Percentiles rank a stretch among this genome's conserved stretches.
These are phyloP conservation scores for Halcyon badia DNA, from an alignment of 2,797 vertebrate species.

Conservation along the genomic window DNA sequence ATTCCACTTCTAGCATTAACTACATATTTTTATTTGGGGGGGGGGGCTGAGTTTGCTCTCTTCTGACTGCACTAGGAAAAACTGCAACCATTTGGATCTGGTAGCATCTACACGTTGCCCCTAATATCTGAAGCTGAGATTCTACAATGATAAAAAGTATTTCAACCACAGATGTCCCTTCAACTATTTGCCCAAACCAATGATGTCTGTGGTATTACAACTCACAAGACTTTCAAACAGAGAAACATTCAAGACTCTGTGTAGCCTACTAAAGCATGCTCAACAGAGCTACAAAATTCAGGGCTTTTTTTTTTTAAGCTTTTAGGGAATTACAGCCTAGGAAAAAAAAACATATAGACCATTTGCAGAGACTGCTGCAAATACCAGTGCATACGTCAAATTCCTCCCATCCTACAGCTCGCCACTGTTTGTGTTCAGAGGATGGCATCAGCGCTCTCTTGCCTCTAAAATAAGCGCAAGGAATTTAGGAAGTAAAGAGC, in stretches of 20 bases:
- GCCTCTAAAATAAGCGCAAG: background rate
- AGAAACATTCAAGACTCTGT: background rate
- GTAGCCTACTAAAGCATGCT: background rate
- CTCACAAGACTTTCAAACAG: background rate
- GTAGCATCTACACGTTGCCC: background rate
- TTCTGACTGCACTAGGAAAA: background rate
- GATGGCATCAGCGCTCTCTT: background rate
- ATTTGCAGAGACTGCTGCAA: background rate
- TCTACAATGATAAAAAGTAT: background rate
- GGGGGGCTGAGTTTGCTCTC: background rate
- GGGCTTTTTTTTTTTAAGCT: background rate
- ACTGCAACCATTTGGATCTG: background rate
- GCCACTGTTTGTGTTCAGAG: background rate
- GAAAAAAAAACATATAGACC: background rate
- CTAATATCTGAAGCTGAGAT: background rate
- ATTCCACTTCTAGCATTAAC: background rate
- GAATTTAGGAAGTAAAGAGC: background rate
- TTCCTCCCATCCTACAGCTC: background rate
- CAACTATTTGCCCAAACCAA: background rate
- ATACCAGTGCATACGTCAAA: background rate
- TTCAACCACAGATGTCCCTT: background rate
- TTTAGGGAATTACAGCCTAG: background rate
- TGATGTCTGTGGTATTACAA: accelerated
- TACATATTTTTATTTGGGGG: background rate
- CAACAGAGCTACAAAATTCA: background rate